Conservation (phyloP, 2,113 vertebrate genomes). For the Manacus vitellinus region DNA sequence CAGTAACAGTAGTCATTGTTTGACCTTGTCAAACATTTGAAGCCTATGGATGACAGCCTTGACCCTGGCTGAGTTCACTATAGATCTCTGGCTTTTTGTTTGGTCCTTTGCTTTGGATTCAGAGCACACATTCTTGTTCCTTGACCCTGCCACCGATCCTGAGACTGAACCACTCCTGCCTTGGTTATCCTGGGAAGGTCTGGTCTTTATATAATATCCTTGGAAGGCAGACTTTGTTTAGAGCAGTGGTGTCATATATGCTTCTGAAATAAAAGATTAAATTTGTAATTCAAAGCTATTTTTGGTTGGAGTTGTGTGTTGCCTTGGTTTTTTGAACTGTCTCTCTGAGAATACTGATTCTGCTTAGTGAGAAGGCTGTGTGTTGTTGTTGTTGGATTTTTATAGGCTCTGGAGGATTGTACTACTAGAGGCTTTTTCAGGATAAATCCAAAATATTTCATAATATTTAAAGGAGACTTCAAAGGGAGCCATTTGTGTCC, state of each 20-base stretch:
- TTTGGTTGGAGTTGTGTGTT: not conserved
- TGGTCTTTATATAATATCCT: not conserved
- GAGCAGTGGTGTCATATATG: not conserved
- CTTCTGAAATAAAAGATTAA: not conserved
- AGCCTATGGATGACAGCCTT: not conserved
- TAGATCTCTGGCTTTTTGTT: rapidly evolving
- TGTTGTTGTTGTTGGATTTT: not conserved
- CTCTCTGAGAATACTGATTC: not conserved
- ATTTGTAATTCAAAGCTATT: not conserved
- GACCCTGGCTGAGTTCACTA: not conserved
- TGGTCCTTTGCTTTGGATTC: not conserved
- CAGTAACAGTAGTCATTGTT: not conserved
- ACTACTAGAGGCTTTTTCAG: not conserved
- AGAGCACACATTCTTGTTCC: not conserved
- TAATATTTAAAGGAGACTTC: not conserved
- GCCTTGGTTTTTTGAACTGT: not conserved
- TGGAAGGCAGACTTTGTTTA: slow-evolving; percentile 4
- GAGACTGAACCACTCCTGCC: not conserved
- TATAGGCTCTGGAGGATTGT: not conserved
- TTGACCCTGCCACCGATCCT: not conserved
- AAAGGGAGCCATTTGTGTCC: not conserved
- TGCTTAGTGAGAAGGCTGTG: not conserved
- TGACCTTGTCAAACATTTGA: not conserved
- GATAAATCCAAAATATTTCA: not conserved
- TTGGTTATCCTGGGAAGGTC: not conserved